Conservation (phyloP, 2,797 vertebrate species). For the Xiphorhynchus erythropygius region DNA sequence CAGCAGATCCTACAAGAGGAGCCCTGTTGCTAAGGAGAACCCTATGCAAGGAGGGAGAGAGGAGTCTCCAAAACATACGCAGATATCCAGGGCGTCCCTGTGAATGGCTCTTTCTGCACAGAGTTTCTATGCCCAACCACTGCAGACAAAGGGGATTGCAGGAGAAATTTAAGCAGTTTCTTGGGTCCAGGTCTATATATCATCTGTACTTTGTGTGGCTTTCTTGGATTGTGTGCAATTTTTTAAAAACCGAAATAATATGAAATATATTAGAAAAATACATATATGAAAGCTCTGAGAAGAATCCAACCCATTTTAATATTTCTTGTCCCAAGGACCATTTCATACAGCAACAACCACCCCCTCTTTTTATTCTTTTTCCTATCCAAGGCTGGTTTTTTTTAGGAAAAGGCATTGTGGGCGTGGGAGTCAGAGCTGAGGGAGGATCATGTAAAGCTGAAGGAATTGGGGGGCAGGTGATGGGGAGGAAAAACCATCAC, state of each 20-base stretch:
- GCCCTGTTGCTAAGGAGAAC: slow-evolving; percentile 18
- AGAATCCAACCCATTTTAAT: background rate
- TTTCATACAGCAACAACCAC: background rate
- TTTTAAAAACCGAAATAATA: background rate
- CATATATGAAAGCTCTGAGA: background rate
- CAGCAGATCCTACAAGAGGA: background rate
- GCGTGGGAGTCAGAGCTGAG: background rate
- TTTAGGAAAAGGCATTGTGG: background rate
- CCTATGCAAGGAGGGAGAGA: background rate
- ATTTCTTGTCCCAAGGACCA: background rate
- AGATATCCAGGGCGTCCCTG: background rate
- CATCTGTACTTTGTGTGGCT: background rate
- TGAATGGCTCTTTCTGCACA: background rate
- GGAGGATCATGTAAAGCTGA: background rate
- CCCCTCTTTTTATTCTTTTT: background rate
- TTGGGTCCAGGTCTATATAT: background rate
- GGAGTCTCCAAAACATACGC: background rate
- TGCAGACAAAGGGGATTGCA: background rate
- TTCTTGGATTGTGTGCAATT: background rate
- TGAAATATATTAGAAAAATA: background rate
- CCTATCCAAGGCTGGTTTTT: background rate
- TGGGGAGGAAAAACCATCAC: background rate
- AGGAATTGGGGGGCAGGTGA: background rate
- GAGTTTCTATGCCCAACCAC: background rate
- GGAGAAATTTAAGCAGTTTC: background rate